Evolutionary conservation across 1,140 invertebrate species (phyloP), one percentile per base, ranked within the genome.

Genomic region (Macrobrachium nipponense): DNA sequence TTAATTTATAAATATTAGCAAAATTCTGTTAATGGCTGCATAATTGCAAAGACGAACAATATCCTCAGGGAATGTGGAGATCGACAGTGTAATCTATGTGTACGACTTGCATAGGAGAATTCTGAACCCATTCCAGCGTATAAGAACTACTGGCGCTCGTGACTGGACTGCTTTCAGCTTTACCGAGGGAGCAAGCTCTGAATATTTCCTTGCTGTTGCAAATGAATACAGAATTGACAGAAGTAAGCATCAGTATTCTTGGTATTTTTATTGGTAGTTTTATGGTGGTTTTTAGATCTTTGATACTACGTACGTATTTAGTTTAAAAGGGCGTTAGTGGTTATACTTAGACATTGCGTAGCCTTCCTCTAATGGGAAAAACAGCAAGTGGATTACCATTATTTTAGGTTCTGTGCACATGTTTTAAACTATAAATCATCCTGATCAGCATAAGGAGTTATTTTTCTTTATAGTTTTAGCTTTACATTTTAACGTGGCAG

Each of bases 151-250:
- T 58, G 81, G 27, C 58, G 81, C 81, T 18, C 60, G 72, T 2
- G 73, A 64, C 72, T 83, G 72, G 72, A 20, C 36, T 14, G 61
- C 81, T 20, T 83, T 83, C 60, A 51, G n/a, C 60, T 83, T 83
- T 64, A n/a, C 43, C 4, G 62, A 58, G 8, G 81, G 59, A 20
- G 17, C 36, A 3, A 64, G 64, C 10, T 12, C 60, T 14, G 81
- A 83, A 23, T 64, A 83, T 20, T 83, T 83, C 72, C 23, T 83
- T 36, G 81, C 44, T 62, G 81, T 83, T 61, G 81, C 81, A 44
- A 83, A 83, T 62, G 81, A 83, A 76, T 83, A 23, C n/a, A 64
- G 23, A 7, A 43, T 36, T 66, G 77, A 80, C 43, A 44, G 27
- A 27, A 61, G 77, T 80, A 66, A 80, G 66, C 7, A 14, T 27